Evolutionary conservation across 2,888 invertebrate species (phyloP).

Genomic region (Aromia moschata): DNA sequence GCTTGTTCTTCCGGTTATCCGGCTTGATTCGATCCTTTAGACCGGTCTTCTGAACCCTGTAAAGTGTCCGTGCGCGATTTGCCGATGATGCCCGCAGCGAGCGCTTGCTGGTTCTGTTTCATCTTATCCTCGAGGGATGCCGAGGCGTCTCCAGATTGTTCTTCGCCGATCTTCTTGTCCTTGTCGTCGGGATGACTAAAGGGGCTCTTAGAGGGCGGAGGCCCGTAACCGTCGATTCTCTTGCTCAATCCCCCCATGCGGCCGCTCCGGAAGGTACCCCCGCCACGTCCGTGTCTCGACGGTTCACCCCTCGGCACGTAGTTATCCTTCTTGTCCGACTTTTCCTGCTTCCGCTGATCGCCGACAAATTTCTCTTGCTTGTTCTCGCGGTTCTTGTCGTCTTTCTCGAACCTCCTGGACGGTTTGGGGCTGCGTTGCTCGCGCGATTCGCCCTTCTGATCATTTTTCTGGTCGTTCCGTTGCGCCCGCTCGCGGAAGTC

Average conservation of each 20-base stretch:
- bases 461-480: constrained; percentile 68
- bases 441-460: constrained; percentile 63
- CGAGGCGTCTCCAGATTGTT: constrained; percentile 33
- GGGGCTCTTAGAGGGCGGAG: constrained; percentile 82
- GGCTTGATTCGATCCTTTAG: constrained; percentile 54
- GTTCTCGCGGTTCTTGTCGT: constrained; percentile 46
- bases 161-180: constrained; percentile 52
- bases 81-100: constrained; percentile 71
- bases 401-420: constrained; percentile 43
- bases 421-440: constrained; percentile 40
- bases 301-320: constrained; percentile 91
- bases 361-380: constrained; percentile 44
- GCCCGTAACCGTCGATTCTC: constrained; percentile 79
- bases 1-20: constrained; percentile 44
- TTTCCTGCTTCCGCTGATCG: constrained; percentile 54
- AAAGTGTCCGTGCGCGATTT: constrained; percentile 41
- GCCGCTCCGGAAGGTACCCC: constrained; percentile 53
- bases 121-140: constrained; percentile 69
- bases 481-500: constrained; percentile 60
- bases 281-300: constrained; percentile 84
- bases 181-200: constrained; percentile 66
- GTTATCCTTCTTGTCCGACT: constrained; percentile 61
- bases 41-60: constrained; percentile 48
- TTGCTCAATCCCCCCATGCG: constrained; percentile 66
- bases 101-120: constrained; percentile 73